Conservation (phyloP, 1,140 invertebrate species). For the Drosophila teissieri region DNA sequence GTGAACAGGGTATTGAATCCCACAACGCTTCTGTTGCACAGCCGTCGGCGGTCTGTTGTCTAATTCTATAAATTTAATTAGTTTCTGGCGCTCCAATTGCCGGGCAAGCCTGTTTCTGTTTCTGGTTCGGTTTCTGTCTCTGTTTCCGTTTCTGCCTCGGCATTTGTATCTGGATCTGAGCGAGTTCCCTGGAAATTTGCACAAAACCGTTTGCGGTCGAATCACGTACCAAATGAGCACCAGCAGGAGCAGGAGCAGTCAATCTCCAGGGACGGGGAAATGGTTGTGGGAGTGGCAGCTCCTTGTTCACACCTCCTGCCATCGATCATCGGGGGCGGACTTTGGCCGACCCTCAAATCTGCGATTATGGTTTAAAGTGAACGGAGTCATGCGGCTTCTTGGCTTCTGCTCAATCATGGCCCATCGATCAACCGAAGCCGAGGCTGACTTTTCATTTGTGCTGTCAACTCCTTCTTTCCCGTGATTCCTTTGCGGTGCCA, state of each 20-base stretch:
- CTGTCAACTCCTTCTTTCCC: conserved; percentile 71
- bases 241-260: conserved; percentile 12
- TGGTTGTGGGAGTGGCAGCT: conserved; percentile 56
- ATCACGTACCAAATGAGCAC: conserved; percentile 76
- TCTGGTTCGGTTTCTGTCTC: neutral
- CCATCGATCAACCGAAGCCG: conserved; percentile 57
- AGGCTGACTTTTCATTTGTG: conserved; percentile 69
- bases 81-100: conserved; percentile 78
- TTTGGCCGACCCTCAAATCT: conserved; percentile 52
- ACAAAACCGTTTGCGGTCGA: conserved; percentile 53
- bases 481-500: conserved; percentile 62
- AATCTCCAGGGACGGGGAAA: conserved; percentile 16
- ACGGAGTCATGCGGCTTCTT: conserved; percentile 58
- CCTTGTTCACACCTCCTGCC: conserved; percentile 70
- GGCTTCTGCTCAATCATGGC: conserved; percentile 74
- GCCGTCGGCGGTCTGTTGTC: conserved; percentile 62
- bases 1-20: conserved; percentile 14
- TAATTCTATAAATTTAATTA: conserved; percentile 81
- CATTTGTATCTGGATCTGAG: conserved; percentile 14
- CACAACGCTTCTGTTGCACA: conserved; percentile 21
- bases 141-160: too few species aligned
- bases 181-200: conserved; percentile 47
- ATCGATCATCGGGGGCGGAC: conserved; percentile 71
- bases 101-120: conserved; percentile 18
- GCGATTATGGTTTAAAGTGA: conserved; percentile 58